These are phyloP conservation scores for Sus cebifrons DNA, from an alignment of 2,797 vertebrate species.

Conservation along the genomic window DNA sequence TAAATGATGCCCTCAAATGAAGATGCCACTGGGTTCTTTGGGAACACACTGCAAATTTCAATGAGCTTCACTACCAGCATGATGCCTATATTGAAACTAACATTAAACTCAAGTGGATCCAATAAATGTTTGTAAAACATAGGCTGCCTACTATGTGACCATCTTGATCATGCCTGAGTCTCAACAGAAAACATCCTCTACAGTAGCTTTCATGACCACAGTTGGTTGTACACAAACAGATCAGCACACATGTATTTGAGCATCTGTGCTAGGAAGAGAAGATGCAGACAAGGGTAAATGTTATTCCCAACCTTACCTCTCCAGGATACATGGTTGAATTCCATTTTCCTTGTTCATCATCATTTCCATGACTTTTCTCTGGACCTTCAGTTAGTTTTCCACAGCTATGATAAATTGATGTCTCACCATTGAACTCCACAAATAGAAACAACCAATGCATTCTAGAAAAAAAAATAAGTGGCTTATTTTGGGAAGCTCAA, in stretches of 20 bases:
- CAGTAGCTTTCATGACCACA: neutral
- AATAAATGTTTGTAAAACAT: constrained; percentile 42
- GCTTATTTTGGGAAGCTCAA: constrained; percentile 29
- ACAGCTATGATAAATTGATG: constrained; percentile 52
- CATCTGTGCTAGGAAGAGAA: neutral
- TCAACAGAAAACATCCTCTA: neutral
- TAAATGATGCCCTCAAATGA: constrained; percentile 74
- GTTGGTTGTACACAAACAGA: neutral
- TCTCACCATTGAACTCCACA: constrained; percentile 62
- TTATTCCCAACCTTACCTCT: neutral
- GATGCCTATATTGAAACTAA: constrained; percentile 54
- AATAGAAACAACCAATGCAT: constrained; percentile 61
- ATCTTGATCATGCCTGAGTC: neutral
- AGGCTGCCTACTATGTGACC: neutral
- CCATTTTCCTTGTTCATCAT: neutral
- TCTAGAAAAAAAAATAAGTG: neutral
- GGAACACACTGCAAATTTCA: constrained; percentile 79
- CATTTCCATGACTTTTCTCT: constrained; percentile 66
- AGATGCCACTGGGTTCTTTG: constrained; percentile 62
- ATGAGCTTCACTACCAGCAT: constrained; percentile 61
- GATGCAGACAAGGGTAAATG: neutral
- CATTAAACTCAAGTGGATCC: constrained; percentile 50
- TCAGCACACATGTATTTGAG: neutral
- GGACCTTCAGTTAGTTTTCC: constrained; percentile 67
- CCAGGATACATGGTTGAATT: neutral